Evolutionary conservation across 1,140 invertebrate species (phyloP).

Genomic region (Zophobas atratus): DNA sequence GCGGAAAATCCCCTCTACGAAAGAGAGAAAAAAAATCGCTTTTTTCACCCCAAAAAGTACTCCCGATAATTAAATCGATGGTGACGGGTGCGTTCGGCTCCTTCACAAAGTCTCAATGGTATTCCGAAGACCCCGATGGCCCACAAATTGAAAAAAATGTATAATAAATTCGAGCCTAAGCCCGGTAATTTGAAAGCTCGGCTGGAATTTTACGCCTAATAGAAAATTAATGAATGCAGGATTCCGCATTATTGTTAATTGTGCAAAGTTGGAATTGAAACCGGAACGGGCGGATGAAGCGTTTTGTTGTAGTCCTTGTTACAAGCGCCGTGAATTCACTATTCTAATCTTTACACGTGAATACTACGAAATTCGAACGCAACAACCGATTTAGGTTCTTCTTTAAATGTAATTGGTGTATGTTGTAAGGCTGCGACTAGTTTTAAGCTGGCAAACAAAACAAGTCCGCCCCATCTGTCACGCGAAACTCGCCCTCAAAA

Average conservation of each 20-base stretch:
- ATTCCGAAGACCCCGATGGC: constrained; percentile 8
- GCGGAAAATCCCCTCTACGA: constrained; percentile 23
- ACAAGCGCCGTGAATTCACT: constrained; percentile 43
- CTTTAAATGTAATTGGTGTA: constrained; percentile 59
- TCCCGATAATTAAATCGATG: constrained; percentile 38
- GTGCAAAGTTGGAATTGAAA: constrained; percentile 29
- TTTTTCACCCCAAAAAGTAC: constrained; percentile 10
- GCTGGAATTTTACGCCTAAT: constrained; percentile 10
- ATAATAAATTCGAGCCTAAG: constrained; percentile 10
- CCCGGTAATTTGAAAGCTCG: constrained; percentile 16
- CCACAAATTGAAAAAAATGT: constrained; percentile 26
- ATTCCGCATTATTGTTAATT: constrained; percentile 37
- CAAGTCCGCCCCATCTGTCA: constrained; percentile 16
- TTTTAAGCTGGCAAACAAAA: constrained; percentile 48
- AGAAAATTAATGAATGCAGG: constrained; percentile 41
- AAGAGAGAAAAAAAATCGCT: constrained; percentile 4
- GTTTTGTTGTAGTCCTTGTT: constrained; percentile 40
- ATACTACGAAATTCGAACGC: constrained; percentile 41
- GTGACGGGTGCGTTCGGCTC: background rate
- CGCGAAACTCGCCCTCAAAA: background rate
- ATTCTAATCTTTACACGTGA: constrained; percentile 44
- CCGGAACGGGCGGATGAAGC: constrained; percentile 26
- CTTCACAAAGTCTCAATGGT: constrained; percentile 24
- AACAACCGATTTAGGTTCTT: constrained; percentile 39
- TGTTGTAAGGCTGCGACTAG: constrained; percentile 61